These are phyloP conservation scores for Triplophysa rosa DNA, from an alignment of 2,113 vertebrate genomes.

Conservation along the genomic window DNA sequence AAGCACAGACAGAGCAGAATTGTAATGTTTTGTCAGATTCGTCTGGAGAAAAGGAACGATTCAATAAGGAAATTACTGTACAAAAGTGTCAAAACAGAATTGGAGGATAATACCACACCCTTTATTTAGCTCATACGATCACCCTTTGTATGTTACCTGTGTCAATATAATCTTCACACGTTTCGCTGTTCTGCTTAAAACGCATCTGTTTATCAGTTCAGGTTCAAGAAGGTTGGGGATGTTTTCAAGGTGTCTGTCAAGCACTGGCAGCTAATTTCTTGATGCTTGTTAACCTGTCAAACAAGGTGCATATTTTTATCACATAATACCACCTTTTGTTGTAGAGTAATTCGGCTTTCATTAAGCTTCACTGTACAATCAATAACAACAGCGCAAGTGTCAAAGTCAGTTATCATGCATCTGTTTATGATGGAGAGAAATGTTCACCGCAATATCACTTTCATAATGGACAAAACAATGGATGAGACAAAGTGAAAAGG, in stretches of 20 bases:
- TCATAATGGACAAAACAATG: slow-evolving; percentile 62
- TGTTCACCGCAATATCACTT: slow-evolving; percentile 67
- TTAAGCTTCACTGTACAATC: slow-evolving; percentile 67
- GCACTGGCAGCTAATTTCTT: slow-evolving; percentile 57
- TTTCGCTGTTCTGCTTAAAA: slow-evolving; percentile 30
- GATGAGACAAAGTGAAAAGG: slow-evolving; percentile 57
- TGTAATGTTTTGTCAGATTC: slow-evolving; percentile 56
- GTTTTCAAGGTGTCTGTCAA: slow-evolving; percentile 48
- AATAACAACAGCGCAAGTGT: slow-evolving; percentile 72
- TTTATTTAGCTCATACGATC: not conserved
- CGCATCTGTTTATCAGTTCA: slow-evolving; percentile 23
- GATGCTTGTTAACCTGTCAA: slow-evolving; percentile 70
- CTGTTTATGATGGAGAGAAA: slow-evolving; percentile 66
- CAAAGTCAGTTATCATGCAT: slow-evolving; percentile 71
- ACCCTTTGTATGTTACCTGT: not conserved
- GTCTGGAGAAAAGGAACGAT: not conserved
- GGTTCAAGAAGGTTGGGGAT: slow-evolving; percentile 16
- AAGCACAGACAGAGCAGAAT: slow-evolving; percentile 65
- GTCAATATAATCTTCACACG: slow-evolving; percentile 13
- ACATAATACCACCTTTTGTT: slow-evolving; percentile 69
- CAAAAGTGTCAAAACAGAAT: not conserved
- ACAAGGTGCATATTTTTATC: slow-evolving; percentile 67
- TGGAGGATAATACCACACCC: not conserved
- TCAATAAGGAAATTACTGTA: not conserved
- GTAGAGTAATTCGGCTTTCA: slow-evolving; percentile 71